Evolutionary conservation across 1,140 invertebrate genomes (phyloP).

Genomic region (Hylyphantes graminicola): DNA sequence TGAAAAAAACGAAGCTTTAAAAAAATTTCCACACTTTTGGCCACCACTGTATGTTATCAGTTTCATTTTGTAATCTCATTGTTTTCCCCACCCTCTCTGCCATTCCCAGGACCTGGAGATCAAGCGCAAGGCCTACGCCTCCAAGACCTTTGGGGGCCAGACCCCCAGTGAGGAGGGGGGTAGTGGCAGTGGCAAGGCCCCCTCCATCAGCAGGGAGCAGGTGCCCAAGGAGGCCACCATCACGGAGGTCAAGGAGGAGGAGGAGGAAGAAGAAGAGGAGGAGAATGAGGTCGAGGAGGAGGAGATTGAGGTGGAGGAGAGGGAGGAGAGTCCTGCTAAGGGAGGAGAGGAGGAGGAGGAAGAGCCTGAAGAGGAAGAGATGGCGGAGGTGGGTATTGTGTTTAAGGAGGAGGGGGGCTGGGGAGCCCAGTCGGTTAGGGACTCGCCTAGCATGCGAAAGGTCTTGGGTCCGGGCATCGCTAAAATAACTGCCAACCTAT

Average conservation of each 20-base stretch:
- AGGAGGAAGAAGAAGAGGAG: slow-evolving; percentile 20
- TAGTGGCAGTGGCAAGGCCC: no score
- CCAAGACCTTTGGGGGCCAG: background rate
- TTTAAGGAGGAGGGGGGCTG: no score
- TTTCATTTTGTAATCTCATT: background rate
- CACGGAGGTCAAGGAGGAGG: slow-evolving; percentile 18
- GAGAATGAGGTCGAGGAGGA: slow-evolving; percentile 9
- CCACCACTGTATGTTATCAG: background rate
- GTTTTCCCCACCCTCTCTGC: background rate
- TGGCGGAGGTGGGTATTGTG: background rate
- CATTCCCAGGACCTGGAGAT: slow-evolving; percentile 36
- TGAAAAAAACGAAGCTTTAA: background rate
- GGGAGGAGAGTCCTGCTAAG: background rate
- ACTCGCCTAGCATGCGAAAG: no score
- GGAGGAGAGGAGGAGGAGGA: slow-evolving; percentile 26
- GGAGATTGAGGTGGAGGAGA: slow-evolving; percentile 15
- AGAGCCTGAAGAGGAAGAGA: slow-evolving; percentile 44
- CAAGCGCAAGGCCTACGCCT: slow-evolving; percentile 21
- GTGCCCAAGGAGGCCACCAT: slow-evolving; percentile 35
- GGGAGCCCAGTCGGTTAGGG: no score
- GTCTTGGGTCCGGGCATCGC: no score
- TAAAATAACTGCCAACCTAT: no score
- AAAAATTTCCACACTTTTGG: no score
- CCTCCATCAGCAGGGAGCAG: slow-evolving; percentile 12
- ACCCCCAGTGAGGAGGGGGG: slow-evolving; percentile 17